Evolutionary conservation across 2,888 invertebrate genomes (phyloP).

Genomic region (Thelaira solivaga): DNA sequence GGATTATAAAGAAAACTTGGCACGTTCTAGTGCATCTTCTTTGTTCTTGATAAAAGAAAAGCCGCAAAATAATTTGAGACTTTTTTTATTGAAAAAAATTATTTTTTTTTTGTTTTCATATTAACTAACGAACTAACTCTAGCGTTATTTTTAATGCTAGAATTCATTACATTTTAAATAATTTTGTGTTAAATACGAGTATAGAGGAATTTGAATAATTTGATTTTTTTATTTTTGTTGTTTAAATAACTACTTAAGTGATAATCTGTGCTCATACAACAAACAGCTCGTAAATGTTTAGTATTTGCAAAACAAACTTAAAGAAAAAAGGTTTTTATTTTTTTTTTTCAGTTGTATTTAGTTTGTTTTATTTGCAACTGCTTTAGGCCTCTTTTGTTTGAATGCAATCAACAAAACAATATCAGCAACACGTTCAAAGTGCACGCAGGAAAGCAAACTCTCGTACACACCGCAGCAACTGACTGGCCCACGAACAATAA

Average conservation of each 20-base stretch:
- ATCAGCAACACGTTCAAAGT: constrained; percentile 63
- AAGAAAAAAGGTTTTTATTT: background rate
- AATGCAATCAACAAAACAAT: constrained; percentile 58
- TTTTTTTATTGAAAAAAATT: too few species aligned
- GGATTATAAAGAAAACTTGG: constrained; percentile 7
- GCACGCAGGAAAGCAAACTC: constrained; percentile 55
- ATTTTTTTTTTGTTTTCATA: background rate
- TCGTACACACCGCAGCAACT: background rate
- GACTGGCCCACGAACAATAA: constrained; percentile 37
- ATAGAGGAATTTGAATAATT: constrained; percentile 3
- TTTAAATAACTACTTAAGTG: constrained; percentile 27
- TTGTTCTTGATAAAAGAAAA: constrained; percentile 26
- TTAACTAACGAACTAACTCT: constrained; percentile 20
- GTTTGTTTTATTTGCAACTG: constrained; percentile 47
- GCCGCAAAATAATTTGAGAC: constrained; percentile 42
- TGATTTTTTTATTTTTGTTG: background rate
- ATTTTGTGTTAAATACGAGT: too few species aligned
- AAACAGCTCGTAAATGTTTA: constrained; percentile 41
- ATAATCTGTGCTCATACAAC: constrained; percentile 36
- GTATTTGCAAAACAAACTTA: constrained; percentile 8
- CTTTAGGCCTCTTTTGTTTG: constrained; percentile 55
- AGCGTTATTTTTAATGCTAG: constrained; percentile 8
- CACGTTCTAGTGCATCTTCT: constrained; percentile 15
- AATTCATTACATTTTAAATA: too few species aligned
- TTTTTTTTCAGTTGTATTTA: background rate